Conservation (phyloP, 1,140 invertebrate species). For the Formica exsecta region DNA sequence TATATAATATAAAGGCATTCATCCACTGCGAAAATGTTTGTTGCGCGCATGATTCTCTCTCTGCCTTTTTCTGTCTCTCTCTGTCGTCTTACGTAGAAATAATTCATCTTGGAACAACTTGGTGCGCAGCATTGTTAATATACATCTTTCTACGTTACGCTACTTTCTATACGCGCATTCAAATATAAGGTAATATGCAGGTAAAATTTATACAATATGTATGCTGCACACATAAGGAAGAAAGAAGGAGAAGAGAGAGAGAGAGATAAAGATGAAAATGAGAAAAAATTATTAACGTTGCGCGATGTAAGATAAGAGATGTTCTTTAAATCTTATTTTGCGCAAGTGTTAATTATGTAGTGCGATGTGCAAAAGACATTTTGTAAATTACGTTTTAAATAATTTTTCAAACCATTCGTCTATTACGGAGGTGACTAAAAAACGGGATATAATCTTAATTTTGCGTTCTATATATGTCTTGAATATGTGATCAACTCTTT, state of each 20-base stretch:
- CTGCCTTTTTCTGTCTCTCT: no score
- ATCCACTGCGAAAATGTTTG: slow-evolving; percentile 24
- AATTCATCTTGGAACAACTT: slow-evolving; percentile 64
- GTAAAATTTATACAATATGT: slow-evolving; percentile 71
- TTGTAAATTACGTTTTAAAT: slow-evolving; percentile 52
- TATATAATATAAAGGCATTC: slow-evolving; percentile 35
- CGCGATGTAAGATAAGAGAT: slow-evolving; percentile 33
- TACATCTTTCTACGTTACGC: neutral
- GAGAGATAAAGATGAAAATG: neutral
- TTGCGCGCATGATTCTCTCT: slow-evolving; percentile 21
- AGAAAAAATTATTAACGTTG: slow-evolving; percentile 34
- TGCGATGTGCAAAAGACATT: slow-evolving; percentile 6
- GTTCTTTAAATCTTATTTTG: slow-evolving; percentile 57
- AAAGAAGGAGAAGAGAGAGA: neutral
- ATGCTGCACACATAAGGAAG: neutral
- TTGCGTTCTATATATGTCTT: neutral
- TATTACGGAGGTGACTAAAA: slow-evolving; percentile 29
- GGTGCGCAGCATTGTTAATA: slow-evolving; percentile 37
- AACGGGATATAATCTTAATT: slow-evolving; percentile 17
- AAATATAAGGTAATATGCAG: slow-evolving; percentile 69
- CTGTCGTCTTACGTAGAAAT: slow-evolving; percentile 60
- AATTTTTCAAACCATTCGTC: slow-evolving; percentile 29
- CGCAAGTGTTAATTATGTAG: slow-evolving; percentile 42
- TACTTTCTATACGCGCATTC: slow-evolving; percentile 53
- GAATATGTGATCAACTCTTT: neutral